These are phyloP conservation scores for Saimiri boliviensis DNA, from an alignment of 2,113 vertebrate species.

Conservation along the genomic window DNA sequence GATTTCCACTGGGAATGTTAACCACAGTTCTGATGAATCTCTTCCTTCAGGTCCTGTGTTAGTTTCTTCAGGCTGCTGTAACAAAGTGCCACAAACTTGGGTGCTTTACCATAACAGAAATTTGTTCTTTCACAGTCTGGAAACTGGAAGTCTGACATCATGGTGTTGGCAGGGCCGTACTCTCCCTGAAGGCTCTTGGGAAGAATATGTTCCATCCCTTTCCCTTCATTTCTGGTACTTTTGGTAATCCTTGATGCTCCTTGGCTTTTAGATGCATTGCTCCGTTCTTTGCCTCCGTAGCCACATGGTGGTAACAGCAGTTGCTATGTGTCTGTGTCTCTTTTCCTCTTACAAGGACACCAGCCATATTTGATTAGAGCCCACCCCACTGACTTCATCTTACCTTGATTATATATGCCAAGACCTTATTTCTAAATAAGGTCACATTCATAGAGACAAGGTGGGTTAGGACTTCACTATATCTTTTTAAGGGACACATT, in stretches of 20 bases:
- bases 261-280: neutral
- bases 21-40: neutral
- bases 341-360: neutral
- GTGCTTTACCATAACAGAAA: neutral
- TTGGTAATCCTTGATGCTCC: neutral
- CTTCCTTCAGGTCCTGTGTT: neutral
- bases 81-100: neutral
- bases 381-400: neutral
- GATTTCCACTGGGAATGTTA: neutral
- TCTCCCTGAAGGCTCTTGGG: neutral
- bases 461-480: neutral
- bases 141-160: neutral
- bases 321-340: neutral
- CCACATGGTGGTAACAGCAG: too few species aligned
- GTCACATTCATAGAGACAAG: neutral
- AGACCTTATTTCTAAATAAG: constrained; percentile 29
- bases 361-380: neutral
- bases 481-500: neutral
- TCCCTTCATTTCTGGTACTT: neutral
- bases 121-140: neutral
- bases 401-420: neutral
- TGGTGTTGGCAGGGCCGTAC: neutral
- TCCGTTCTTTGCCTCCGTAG: neutral
- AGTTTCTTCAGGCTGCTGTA: neutral
- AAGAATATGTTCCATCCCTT: neutral